Percentiles rank a stretch among this genome's conserved stretches.
Conservation (phyloP, 1,140 invertebrate species). For the Mycetomoellerius zeteki region DNA sequence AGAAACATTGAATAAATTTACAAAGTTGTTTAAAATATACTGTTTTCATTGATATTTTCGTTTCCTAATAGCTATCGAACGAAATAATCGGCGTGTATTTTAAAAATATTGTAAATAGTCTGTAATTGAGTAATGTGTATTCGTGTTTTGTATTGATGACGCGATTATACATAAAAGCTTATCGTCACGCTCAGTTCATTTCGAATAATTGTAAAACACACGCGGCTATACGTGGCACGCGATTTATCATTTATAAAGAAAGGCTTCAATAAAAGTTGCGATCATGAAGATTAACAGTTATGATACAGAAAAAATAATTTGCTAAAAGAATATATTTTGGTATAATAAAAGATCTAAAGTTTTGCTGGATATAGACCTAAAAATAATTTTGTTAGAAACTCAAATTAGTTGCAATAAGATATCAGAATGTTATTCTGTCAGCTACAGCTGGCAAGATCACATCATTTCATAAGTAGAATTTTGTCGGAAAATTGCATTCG, state of each 20-base stretch:
- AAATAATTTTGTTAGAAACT: too few relatives aligned
- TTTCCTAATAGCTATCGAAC: background rate
- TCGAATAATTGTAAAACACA: background rate
- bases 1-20: background rate
- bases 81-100: constrained; percentile 1
- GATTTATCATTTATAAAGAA: constrained; percentile 6
- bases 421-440: too few relatives aligned
- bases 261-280: background rate
- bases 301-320: too few relatives aligned
- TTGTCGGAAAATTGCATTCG: too few relatives aligned
- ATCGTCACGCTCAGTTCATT: constrained; percentile 28
- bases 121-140: background rate
- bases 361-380: too few relatives aligned
- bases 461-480: too few relatives aligned
- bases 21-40: background rate
- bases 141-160: background rate
- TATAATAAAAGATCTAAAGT: too few relatives aligned
- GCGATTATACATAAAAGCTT: background rate
- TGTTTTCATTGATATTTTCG: background rate
- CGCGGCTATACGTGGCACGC: background rate
- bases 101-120: background rate
- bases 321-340: too few relatives aligned
- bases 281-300: background rate
- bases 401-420: too few relatives aligned
- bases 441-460: too few relatives aligned